A percentile compares a stretch with the other conserved stretches of the same genome.
Conservation (phyloP, 2,888 invertebrate genomes). For the Apamea anceps region DNA sequence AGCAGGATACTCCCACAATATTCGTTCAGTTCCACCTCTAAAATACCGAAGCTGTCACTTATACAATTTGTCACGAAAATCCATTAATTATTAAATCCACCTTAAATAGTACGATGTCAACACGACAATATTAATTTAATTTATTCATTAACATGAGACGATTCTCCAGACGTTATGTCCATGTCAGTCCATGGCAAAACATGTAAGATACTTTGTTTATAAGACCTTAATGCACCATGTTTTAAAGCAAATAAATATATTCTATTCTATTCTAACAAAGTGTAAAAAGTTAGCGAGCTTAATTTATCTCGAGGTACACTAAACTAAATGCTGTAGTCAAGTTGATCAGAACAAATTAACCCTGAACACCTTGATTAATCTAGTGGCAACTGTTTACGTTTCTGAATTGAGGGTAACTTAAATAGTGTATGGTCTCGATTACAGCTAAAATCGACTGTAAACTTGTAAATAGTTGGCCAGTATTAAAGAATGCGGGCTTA, state of each 20-base stretch:
- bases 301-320: constrained; percentile 14
- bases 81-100: constrained; percentile 21
- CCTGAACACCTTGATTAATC: constrained; percentile 26
- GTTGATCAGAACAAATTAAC: constrained; percentile 34
- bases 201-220: too few relatives aligned
- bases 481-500: neutral
- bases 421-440: constrained; percentile 1
- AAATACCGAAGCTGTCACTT: neutral
- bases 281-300: constrained; percentile 4
- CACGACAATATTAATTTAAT: constrained; percentile 50
- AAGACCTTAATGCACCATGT: too few relatives aligned
- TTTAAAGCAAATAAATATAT: neutral
- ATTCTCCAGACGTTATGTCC: too few relatives aligned
- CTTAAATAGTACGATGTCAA: neutral
- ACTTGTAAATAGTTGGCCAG: neutral
- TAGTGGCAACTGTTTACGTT: constrained; percentile 12
- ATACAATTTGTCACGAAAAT: constrained; percentile 15
- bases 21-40: neutral
- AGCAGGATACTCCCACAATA: neutral
- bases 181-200: too few relatives aligned
- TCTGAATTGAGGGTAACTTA: constrained; percentile 9
- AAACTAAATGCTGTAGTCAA: constrained; percentile 22
- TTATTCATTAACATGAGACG: constrained; percentile 25
- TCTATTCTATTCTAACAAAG: neutral
- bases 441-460: neutral